These are phyloP conservation scores for Lycocorax pyrrhopterus DNA, from an alignment of 2,113 vertebrate species.

Conservation along the genomic window DNA sequence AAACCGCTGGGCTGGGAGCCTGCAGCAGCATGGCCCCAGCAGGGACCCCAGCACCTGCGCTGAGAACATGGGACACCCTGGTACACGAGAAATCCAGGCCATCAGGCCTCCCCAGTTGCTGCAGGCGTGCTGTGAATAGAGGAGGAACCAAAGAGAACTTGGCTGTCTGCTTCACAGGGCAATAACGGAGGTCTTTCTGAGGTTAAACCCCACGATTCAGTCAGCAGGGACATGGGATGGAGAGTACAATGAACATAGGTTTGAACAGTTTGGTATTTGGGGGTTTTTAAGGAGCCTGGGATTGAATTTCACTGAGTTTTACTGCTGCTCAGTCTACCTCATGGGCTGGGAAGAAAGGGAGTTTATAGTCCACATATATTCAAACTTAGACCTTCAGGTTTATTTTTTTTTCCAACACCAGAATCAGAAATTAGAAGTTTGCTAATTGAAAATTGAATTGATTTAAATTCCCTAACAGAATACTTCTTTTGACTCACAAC, in stretches of 20 bases:
- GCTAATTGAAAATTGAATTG: background rate
- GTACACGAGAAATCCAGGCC: background rate
- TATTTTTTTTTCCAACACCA: background rate
- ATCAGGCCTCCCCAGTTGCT: fast-evolving
- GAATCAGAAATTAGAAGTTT: background rate
- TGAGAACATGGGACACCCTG: background rate
- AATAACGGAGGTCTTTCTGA: background rate
- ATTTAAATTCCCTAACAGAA: background rate
- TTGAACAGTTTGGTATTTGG: background rate
- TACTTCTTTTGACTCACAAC: background rate
- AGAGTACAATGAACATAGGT: fast-evolving
- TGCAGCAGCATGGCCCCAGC: background rate
- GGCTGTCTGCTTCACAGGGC: background rate
- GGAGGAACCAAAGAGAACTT: background rate
- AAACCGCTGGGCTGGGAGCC: fast-evolving
- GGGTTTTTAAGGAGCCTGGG: background rate
- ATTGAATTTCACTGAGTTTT: background rate
- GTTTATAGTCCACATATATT: background rate
- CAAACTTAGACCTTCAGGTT: background rate
- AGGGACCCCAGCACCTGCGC: fast-evolving
- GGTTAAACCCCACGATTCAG: fast-evolving
- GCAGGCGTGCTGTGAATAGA: background rate
- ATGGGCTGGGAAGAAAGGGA: background rate
- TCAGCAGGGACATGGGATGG: background rate
- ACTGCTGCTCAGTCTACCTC: background rate